Conservation (phyloP, 1,140 invertebrate species). For the Acyrthosiphon pisum region DNA sequence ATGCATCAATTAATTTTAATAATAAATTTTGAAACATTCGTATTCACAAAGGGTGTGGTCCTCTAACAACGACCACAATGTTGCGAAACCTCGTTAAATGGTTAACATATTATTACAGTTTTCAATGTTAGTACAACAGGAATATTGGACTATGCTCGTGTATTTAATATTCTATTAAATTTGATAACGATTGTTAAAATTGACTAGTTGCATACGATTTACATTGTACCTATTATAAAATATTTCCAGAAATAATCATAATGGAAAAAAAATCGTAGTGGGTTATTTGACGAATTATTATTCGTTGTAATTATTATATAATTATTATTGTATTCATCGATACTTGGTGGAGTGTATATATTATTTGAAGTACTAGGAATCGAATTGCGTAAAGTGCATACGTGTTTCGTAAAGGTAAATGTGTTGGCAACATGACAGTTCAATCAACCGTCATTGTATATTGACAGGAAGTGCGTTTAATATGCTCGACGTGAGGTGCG, state of each 20-base stretch:
- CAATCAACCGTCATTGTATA: conserved; percentile 39
- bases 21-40: conserved; percentile 2
- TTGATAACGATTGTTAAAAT: neutral
- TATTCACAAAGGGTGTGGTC: neutral
- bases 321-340: neutral
- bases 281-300: neutral
- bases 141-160: neutral
- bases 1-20: conserved; percentile 1
- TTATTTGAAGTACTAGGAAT: neutral
- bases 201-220: neutral
- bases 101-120: neutral
- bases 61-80: neutral
- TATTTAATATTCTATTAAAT: neutral
- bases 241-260: neutral
- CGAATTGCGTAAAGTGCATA: neutral
- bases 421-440: conserved; percentile 39
- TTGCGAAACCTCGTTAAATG: neutral
- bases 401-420: neutral
- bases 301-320: neutral
- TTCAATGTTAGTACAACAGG: neutral
- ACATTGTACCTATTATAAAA: neutral
- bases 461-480: conserved; percentile 37
- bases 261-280: neutral
- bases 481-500: conserved; percentile 26
- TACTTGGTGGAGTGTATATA: neutral